Evolutionary conservation across 1,140 invertebrate species (phyloP), one percentile per base, ranked within the genome.

Genomic region (Ridgeia piscesae): DNA sequence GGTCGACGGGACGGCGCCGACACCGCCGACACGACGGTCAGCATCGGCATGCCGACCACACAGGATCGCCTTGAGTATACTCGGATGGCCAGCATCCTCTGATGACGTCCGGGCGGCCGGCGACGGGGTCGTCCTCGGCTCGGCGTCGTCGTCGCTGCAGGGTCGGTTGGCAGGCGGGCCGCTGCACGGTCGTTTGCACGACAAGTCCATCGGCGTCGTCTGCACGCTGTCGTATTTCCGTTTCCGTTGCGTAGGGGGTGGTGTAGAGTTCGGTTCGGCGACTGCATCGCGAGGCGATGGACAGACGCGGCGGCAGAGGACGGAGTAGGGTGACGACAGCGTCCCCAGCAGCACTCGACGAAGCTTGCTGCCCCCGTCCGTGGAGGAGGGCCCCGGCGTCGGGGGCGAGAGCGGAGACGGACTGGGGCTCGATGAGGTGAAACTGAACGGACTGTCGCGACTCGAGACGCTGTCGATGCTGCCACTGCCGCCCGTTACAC

Each of bases 151-250:
- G 17, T n/a, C n/a, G 34, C 33, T n/a, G 91, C 88, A 17, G 91
- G 50, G 91, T 11, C 9, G 11, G n/a, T n/a, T n/a, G 27, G 42
- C n/a, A 33, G 50, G 48, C 11, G 11, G 14, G 34, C 42, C 33
- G 91, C 33, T 91, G 6, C 4, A 35, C 33, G 14, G 48, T 91
- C 17, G 9, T 34, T 92, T 92, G 91, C 91, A 92, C 33, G 91
- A 92, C 33, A 92, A 34, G 77, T 92, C 91, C 33, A 92, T 92
- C 33, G 91, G 91, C 88, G 58, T 92, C 91, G 35, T 92, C 91
- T 92, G 48, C 14, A 92, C 17, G 48, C 50, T 88, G 58, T 89
- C 33, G 88, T 77, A 77, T 77, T 58, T 33, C 91, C 48, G 77
- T 33, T 50, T n/a, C 33, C 88, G 88, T 14, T 34, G 33, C 34